Percentiles rank a stretch among this genome's conserved stretches.
phyloP scores from a whole-genome alignment of 2,113 vertebrate genomes.

The Lipophrys pholis region DNA sequence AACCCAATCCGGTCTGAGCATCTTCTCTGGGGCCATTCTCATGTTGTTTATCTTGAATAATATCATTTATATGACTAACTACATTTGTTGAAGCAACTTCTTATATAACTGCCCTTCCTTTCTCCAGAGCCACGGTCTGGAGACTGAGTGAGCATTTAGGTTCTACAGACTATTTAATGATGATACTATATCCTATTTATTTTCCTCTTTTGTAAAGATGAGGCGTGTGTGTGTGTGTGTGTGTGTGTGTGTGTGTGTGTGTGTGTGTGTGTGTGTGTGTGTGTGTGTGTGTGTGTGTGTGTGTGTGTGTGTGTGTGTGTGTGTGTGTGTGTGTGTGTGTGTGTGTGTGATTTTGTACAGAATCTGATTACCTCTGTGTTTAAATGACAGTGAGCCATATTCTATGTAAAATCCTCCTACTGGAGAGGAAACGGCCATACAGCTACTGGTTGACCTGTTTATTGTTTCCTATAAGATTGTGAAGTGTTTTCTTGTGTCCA shows the following conservation, averaged over 20 bases:
- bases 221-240: slow-evolving; percentile 31
- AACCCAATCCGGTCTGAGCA: not conserved
- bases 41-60: slow-evolving; percentile 42
- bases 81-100: slow-evolving; percentile 34
- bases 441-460: slow-evolving; percentile 45
- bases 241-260: slow-evolving; percentile 4
- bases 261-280: not conserved
- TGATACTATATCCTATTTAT: slow-evolving; percentile 55
- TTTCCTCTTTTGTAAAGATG: slow-evolving; percentile 59
- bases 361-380: slow-evolving; percentile 75
- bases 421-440: slow-evolving; percentile 62
- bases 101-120: slow-evolving; percentile 37
- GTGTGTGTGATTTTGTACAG: slow-evolving; percentile 60
- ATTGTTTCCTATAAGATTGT: slow-evolving; percentile 20
- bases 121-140: slow-evolving; percentile 27
- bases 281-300: no score
- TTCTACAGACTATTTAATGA: slow-evolving; percentile 23
- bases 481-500: slow-evolving; percentile 39
- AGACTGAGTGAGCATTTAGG: not conserved
- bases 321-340: not conserved
- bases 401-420: slow-evolving; percentile 60
- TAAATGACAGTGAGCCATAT: slow-evolving; percentile 70
- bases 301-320: not conserved
- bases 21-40: slow-evolving; percentile 2
- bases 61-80: slow-evolving; percentile 17